Evolutionary conservation across 2,797 vertebrate genomes (phyloP).

Genomic region (Thripadectes ignobilis): DNA sequence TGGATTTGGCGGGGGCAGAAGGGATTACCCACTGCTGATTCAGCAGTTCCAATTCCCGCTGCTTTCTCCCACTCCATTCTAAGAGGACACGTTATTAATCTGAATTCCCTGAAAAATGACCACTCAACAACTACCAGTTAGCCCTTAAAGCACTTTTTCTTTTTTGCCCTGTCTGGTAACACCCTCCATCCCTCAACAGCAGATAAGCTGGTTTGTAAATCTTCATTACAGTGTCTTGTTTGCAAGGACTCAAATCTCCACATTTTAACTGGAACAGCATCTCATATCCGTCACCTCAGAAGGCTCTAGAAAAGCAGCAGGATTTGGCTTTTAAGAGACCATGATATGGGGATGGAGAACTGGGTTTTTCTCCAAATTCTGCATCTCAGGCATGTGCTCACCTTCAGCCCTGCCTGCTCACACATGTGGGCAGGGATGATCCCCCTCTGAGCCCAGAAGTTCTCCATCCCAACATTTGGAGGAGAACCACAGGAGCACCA

Average conservation of each 20-base stretch:
- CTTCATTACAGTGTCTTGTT: background rate
- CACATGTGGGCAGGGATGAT: fast-evolving
- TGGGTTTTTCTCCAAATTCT: background rate
- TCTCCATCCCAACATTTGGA: fast-evolving
- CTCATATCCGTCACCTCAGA: background rate
- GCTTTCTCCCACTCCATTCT: background rate
- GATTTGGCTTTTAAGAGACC: background rate
- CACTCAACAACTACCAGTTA: background rate
- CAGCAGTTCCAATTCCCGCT: background rate
- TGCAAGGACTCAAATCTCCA: background rate
- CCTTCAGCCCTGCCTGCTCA: background rate
- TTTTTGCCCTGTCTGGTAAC: background rate
- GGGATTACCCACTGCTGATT: background rate
- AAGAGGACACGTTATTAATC: background rate
- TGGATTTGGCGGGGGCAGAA: background rate
- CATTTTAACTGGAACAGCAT: background rate
- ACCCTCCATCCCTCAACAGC: background rate
- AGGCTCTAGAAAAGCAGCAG: background rate
- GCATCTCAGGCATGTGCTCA: background rate
- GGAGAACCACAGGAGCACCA: fast-evolving
- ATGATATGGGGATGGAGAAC: fast-evolving
- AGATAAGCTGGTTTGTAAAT: background rate
- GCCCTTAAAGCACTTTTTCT: background rate
- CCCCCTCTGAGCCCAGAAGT: background rate
- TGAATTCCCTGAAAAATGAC: background rate